Base-by-base conservation (phyloP, 2,113 vertebrate genomes). In the Bubo bubo region DNA sequence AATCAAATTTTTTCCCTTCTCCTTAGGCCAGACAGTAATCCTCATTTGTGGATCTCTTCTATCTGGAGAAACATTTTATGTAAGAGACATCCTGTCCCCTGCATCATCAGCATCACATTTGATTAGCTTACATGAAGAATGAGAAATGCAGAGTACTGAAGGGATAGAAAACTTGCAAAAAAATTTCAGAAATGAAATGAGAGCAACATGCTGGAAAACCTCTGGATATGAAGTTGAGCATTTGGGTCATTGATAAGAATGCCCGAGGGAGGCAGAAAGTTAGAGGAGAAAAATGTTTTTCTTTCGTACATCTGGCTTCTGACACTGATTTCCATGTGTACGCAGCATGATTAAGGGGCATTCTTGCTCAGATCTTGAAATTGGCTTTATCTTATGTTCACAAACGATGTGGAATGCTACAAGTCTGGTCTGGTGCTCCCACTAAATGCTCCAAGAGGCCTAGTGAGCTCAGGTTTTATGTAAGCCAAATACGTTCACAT, bases 351-450 rank as follows among this genome's bases (percentile, higher is more conserved):
- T 95, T 95, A 95, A 94, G 94, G 84, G 80, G 56, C 93, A 96
- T 96, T 96, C 96, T 87, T 96, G 87, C 93, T 96, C 95, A 94
- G 93, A 94, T 93, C 93, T 90, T 67, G 73, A 84, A 96, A 94
- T 52, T 72, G 53, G 92, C 64, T 94, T 96, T 97, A 97, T 96
- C 95, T 96, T 82, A 56, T 52, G 76, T 87, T 94, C 95, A 94
- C 89, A 96, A 93, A 89, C 7, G 8, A 96, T 74, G 80, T 95
- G 95, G 94, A 97, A 96, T 96, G 95, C 93, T 96, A 94, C 95
- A 93, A 95, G 96, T 93, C 95, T 96, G 84, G 95, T 96, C 95
- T 96, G 93, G 96, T 94, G 87, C 80, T 94, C 70, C 64, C 10
- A 21, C 37, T 77, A 91, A 96, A 84, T 64, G 62, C 76, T 94